Conservation (phyloP, 1,140 invertebrate genomes). For the Hyles euphorbiae region DNA sequence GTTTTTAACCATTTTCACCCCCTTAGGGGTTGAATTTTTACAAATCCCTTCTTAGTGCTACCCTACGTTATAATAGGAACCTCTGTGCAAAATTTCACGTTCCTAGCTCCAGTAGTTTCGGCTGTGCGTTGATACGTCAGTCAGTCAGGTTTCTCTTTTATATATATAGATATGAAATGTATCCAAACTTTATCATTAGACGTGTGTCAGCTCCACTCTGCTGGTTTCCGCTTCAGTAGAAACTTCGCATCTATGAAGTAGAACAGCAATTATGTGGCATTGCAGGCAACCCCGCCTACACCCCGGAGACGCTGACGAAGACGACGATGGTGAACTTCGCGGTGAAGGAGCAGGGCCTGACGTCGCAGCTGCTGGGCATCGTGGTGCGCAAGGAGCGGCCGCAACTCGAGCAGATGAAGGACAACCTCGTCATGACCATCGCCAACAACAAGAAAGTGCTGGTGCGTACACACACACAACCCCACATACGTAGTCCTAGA, state of each 20-base stretch:
- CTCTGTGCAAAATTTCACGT: too few relatives aligned
- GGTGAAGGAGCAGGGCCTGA: conserved; percentile 91
- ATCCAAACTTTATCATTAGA: too few relatives aligned
- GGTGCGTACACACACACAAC: conserved; percentile 37
- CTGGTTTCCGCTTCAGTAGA: neutral
- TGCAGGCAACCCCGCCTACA: conserved; percentile 89
- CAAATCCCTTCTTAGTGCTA: too few relatives aligned
- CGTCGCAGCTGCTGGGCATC: conserved; percentile 90
- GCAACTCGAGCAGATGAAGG: conserved; percentile 91
- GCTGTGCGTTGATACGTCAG: too few relatives aligned
- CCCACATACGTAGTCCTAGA: too few relatives aligned
- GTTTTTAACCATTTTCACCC: too few relatives aligned
- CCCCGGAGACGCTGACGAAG: conserved; percentile 93
- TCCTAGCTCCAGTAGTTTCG: too few relatives aligned
- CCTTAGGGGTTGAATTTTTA: too few relatives aligned
- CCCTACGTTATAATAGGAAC: too few relatives aligned
- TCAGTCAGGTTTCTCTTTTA: too few relatives aligned
- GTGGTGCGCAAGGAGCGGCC: conserved; percentile 86
- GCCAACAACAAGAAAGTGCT: conserved; percentile 76
- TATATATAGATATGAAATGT: too few relatives aligned
- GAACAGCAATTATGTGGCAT: neutral
- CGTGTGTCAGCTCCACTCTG: too few relatives aligned
- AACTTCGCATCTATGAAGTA: neutral
- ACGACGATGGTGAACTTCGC: conserved; percentile 95
- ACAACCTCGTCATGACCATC: conserved; percentile 82